A percentile compares a stretch with the other conserved stretches of the same genome.
Evolutionary conservation across 1,140 invertebrate genomes (phyloP).

Genomic region (Bombus cullumanus): DNA sequence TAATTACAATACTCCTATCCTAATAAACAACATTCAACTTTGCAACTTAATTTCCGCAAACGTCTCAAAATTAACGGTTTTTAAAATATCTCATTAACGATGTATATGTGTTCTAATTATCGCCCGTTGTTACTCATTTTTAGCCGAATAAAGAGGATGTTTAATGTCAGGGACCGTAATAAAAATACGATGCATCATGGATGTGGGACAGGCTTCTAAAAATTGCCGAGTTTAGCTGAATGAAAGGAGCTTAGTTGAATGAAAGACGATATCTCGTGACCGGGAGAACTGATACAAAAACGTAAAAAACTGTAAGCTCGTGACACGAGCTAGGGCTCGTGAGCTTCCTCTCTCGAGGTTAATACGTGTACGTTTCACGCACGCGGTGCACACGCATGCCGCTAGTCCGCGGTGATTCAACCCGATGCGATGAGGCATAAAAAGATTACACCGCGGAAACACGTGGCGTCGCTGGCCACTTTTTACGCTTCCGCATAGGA

Average conservation of each 20-base stretch:
- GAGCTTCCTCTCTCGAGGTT: not conserved
- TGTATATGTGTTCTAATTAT: not conserved
- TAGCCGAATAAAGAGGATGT: too few species aligned
- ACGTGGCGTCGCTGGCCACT: slow-evolving; percentile 38
- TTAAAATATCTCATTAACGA: not conserved
- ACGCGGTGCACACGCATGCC: not conserved
- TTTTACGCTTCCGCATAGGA: slow-evolving; percentile 52
- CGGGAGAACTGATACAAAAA: not conserved
- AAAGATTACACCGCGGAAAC: slow-evolving; percentile 45
- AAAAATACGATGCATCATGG: not conserved
- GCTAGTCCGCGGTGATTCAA: slow-evolving; percentile 22
- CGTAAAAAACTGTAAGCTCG: slow-evolving; percentile 17
- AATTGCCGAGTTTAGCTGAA: slow-evolving; percentile 1
- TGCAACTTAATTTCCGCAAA: too few species aligned
- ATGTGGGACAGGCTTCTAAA: not conserved
- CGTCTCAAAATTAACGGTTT: not conserved
- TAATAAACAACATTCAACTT: too few species aligned
- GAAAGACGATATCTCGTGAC: slow-evolving; percentile 27
- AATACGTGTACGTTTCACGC: not conserved
- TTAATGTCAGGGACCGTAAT: not conserved
- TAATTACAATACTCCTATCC: too few species aligned
- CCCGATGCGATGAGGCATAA: slow-evolving; percentile 33
- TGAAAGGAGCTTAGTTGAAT: slow-evolving; percentile 6
- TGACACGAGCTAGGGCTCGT: slow-evolving; percentile 1
- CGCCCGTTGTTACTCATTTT: not conserved